Evolutionary conservation across 2,797 vertebrate genomes (phyloP), one percentile per base, ranked within the genome.

Genomic region (Micrastur ruficollis): DNA sequence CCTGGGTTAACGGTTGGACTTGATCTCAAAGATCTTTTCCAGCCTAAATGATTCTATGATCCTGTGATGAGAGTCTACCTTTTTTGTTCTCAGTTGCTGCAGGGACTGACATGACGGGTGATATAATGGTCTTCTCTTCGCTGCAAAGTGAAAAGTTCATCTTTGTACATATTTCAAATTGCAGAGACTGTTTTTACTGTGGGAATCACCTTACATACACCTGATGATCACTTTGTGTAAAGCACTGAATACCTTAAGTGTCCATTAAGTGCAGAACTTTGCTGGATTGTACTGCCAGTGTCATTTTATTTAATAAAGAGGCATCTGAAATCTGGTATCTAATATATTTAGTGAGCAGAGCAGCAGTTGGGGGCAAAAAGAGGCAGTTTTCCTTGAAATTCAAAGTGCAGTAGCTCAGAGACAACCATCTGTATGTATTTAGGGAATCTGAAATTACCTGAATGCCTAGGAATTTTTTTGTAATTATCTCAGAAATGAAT

Each of bases 361-460:
- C 38, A 91, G 75, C 52, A 68, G 40, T 0, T 76, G 19, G 29
- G 58, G 76, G 50, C 70, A 91, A 93, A 90, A 36, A 93, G 82
- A 95, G 82, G 74, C 47, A 86, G 47, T 90, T 95, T 93, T 67
- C 40, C 80, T 81, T 81, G 56, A 94, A 91, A 94, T 80, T 83
- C 52, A 38, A 71, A 74, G 68, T 90, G 68, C 74, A 61, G 67
- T 89, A 92, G 52, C 85, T 94, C 21, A 78, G 49, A 93, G 72
- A 94, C 36, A 61, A 16, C 46, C 53, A 70, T 94, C 81, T 95
- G 86, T 74, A 73, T 87, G 63, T 67, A 67, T 91, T 95, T 92
- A 87, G 63, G 71, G 55, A 81, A 89, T 56, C 31, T 75, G 67
- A 93, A 96, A 86, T 92, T 93, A 87, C 62, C 59, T 70, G 27